These are phyloP conservation scores for Neosalanx taihuensis DNA, from an alignment of 2,797 vertebrate genomes.

Conservation along the genomic window DNA sequence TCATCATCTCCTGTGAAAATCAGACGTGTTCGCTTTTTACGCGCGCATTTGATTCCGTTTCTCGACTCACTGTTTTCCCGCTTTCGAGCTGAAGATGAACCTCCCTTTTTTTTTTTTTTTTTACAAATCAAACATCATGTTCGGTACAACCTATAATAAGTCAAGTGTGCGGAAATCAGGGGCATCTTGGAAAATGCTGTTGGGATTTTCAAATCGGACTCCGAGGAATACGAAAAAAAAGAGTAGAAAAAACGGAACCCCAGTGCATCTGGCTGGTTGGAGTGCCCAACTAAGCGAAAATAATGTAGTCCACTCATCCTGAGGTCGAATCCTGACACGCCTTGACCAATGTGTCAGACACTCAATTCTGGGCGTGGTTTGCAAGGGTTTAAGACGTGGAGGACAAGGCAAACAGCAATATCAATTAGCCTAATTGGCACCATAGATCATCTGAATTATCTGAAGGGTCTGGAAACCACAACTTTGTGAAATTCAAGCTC, in stretches of 20 bases:
- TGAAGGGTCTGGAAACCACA: neutral
- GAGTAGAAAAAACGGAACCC: neutral
- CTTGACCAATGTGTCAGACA: constrained; percentile 75
- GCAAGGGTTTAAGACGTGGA: constrained; percentile 76
- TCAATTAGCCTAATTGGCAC: constrained; percentile 1
- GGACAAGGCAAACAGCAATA: constrained; percentile 20
- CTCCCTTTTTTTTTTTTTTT: no score
- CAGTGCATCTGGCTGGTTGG: constrained; percentile 53
- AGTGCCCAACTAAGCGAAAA: neutral
- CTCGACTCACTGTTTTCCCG: neutral
- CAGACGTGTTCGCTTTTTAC: constrained; percentile 36
- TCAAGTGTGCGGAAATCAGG: neutral
- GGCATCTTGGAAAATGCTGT: neutral
- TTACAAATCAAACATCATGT: no score
- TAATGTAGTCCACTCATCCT: constrained; percentile 24
- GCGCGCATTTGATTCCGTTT: neutral
- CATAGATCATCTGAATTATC: neutral
- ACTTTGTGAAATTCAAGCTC: neutral
- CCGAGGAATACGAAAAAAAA: neutral
- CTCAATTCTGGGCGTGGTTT: constrained; percentile 83
- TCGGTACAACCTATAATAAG: neutral
- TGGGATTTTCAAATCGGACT: neutral
- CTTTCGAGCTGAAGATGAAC: no score
- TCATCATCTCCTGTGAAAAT: constrained; percentile 11
- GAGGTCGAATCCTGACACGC: constrained; percentile 81